These are phyloP conservation scores for Erebia aethiops DNA, from an alignment of 2,888 invertebrate genomes.

Conservation along the genomic window DNA sequence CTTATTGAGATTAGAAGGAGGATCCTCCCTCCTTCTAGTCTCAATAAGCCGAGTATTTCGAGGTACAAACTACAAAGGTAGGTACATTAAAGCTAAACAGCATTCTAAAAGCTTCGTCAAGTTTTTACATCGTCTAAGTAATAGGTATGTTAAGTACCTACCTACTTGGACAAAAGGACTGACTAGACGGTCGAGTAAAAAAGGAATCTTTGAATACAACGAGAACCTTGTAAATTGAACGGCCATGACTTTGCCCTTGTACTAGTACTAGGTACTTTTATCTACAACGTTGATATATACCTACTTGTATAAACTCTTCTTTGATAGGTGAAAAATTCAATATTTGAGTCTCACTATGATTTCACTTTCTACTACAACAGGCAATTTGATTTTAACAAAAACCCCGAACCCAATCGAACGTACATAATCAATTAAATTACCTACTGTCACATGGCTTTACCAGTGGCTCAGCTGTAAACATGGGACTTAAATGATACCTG, in stretches of 20 bases:
- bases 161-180: background rate
- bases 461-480: no score
- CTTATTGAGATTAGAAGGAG: no score
- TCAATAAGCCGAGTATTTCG: no score
- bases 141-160: background rate
- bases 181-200: background rate
- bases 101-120: no score
- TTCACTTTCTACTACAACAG: background rate
- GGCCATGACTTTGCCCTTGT: slow-evolving; percentile 1
- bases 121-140: background rate
- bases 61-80: no score
- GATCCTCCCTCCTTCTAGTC: no score
- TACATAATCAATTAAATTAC: no score
- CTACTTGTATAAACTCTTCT: background rate
- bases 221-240: slow-evolving; percentile 10
- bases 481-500: no score
- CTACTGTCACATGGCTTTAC: no score
- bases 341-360: background rate
- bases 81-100: no score
- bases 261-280: background rate
- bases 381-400: no score
- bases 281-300: background rate
- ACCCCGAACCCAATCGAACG: no score
- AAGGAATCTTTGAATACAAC: background rate
- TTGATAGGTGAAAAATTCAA: background rate